Evolutionary conservation across 2,888 invertebrate species (phyloP), one percentile per base, ranked within the genome.

Genomic region (Habroteleia sp.): DNA sequence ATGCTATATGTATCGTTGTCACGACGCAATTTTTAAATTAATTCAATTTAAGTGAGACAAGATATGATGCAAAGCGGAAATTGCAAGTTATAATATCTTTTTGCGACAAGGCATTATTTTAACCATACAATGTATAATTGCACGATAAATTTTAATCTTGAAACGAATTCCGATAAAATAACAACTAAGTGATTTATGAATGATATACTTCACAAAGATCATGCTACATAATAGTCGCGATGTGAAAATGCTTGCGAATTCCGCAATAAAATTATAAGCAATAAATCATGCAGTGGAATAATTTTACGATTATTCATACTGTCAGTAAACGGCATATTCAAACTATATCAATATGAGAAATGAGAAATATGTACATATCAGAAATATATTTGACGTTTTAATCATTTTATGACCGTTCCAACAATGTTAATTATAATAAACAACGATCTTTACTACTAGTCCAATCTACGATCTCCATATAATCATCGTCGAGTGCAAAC

Each of bases 401-500:
- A 58, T 68, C 13, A 48, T 35, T 29, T 68, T 48, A 41, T 48
- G 48, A 58, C 31, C 31, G 14, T 16, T 31, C 35, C 48, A 31
- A 46, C 29, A 35, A 5, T 20, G 27, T 37, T 46, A 16, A n/a
- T 56, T 62, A 29, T 42, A 27, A 58, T 48, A 33, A 63, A 52
- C 46, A 50, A 39, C 27, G 13, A 50, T 48, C 20, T 58, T 39
- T 10, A 29, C 44, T 65, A 52, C 41, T 41, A 44, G 29, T 48
- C 1, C 20, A 58, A 63, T 65, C 58, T 63, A 25, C 17, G 50
- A 73, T 73, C 50, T 72, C 44, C 37, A 33, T 46, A 56, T 63
- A 58, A 65, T 27, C 56, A 48, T 63, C 72, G 42, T 56, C 29
- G 63, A 56, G 63, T 20, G 50, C 63, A 37, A 62, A 39, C 50